phyloP scores from a whole-genome alignment of 2,113 vertebrate species.

The Carassius carassius region DNA sequence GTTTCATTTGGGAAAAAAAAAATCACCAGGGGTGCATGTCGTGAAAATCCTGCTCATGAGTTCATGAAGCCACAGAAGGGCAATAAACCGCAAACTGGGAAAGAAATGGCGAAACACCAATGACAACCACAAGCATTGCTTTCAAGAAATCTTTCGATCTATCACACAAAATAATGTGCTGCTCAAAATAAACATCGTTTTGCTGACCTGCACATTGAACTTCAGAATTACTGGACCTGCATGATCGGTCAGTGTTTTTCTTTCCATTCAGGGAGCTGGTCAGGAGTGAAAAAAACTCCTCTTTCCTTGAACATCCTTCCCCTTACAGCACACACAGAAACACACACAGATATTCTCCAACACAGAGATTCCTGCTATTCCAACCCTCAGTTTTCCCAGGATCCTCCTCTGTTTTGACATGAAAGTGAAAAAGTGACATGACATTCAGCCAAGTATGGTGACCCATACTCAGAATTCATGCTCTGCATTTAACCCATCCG shows the following conservation, averaged over 20 bases:
- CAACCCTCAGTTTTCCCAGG: constrained; percentile 70
- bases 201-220: constrained; percentile 58
- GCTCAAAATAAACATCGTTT: not conserved
- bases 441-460: no score
- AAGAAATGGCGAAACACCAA: constrained; percentile 20
- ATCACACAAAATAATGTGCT: not conserved
- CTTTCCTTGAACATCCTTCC: constrained; percentile 66
- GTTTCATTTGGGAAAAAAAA: not conserved
- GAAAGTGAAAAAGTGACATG: no score
- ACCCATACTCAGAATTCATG: no score
- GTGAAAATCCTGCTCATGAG: constrained; percentile 37
- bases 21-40: constrained; percentile 37
- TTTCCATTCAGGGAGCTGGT: constrained; percentile 67
- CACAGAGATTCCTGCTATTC: constrained; percentile 58
- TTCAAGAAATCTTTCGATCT: constrained; percentile 14
- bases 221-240: constrained; percentile 60
- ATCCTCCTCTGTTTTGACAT: constrained; percentile 72
- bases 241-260: constrained; percentile 62
- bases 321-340: constrained; percentile 16
- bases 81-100: constrained; percentile 50
- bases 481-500: no score
- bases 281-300: constrained; percentile 70
- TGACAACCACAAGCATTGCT: constrained; percentile 38
- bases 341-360: constrained; percentile 46
- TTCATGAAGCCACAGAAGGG: constrained; percentile 48